Evolutionary conservation across 2,797 vertebrate species (phyloP).

Genomic region (Masticophis lateralis): DNA sequence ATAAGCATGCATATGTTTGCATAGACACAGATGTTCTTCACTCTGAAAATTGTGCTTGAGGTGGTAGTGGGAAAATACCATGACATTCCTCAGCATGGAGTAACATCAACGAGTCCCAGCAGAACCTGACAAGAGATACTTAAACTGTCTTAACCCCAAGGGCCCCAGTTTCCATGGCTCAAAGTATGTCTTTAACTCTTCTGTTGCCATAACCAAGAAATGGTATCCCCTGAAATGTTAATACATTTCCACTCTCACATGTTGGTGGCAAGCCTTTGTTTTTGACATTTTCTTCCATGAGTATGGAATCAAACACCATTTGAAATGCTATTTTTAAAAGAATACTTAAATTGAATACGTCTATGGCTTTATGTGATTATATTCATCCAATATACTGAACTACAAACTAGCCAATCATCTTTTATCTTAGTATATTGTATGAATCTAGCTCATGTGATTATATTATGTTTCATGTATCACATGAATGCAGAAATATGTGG

Average conservation of each 20-base stretch:
- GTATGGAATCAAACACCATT: accelerated
- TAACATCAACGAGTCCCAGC: neutral
- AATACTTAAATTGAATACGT: neutral
- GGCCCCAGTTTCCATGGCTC: neutral
- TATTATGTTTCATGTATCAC: neutral
- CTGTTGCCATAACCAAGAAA: neutral
- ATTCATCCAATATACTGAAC: neutral
- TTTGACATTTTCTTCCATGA: neutral
- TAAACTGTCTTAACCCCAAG: neutral
- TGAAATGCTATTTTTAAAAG: neutral
- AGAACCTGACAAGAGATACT: slow-evolving; percentile 46
- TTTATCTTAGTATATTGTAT: neutral
- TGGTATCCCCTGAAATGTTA: neutral
- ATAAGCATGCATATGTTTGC: neutral
- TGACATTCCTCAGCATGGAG: slow-evolving; percentile 31
- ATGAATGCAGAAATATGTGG: neutral
- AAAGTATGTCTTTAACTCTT: slow-evolving; percentile 14
- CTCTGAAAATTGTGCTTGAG: slow-evolving; percentile 39
- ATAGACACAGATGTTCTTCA: slow-evolving; percentile 40
- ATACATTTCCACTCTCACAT: neutral
- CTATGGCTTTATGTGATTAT: neutral
- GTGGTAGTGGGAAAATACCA: slow-evolving; percentile 21
- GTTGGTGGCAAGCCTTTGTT: neutral
- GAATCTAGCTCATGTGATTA: neutral
- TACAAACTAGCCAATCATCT: neutral